Conservation (phyloP, 1,140 invertebrate genomes). For the Lepidurus apus region DNA sequence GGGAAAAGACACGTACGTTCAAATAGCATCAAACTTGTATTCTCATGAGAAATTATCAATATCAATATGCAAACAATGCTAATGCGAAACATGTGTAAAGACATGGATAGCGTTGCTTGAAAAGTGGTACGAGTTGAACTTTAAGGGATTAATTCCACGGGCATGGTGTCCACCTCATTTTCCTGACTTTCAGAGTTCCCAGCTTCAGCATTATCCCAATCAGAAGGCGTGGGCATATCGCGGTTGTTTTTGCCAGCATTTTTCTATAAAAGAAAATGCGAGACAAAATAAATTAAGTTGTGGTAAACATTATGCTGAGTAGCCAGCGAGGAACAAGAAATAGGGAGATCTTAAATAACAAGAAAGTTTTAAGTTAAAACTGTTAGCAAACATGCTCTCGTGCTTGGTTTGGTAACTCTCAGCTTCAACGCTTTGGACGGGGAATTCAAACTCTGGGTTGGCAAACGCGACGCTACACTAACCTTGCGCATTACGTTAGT, state of each 20-base stretch:
- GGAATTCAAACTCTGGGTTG: neutral
- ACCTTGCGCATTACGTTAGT: neutral
- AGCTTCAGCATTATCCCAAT: neutral
- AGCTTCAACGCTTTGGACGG: neutral
- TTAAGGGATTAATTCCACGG: neutral
- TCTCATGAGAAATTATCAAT: neutral
- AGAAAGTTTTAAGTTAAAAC: neutral
- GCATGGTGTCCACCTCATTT: neutral
- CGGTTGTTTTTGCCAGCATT: neutral
- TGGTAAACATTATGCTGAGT: too few species aligned
- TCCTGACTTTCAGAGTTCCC: neutral
- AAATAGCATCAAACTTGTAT: too few species aligned
- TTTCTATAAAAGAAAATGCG: neutral
- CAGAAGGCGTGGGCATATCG: slow-evolving; percentile 4
- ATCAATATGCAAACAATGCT: neutral
- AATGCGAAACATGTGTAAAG: neutral
- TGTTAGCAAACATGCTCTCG: neutral
- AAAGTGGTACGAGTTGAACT: neutral
- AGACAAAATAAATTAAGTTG: neutral
- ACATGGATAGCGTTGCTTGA: neutral
- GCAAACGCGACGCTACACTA: neutral
- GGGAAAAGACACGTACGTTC: too few species aligned
- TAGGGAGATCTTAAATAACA: neutral
- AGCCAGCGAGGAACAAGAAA: neutral
- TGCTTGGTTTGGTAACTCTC: neutral